Evolutionary conservation across 2,113 vertebrate genomes (phyloP), one percentile per base, ranked within the genome.

Genomic region (Passer montanus): DNA sequence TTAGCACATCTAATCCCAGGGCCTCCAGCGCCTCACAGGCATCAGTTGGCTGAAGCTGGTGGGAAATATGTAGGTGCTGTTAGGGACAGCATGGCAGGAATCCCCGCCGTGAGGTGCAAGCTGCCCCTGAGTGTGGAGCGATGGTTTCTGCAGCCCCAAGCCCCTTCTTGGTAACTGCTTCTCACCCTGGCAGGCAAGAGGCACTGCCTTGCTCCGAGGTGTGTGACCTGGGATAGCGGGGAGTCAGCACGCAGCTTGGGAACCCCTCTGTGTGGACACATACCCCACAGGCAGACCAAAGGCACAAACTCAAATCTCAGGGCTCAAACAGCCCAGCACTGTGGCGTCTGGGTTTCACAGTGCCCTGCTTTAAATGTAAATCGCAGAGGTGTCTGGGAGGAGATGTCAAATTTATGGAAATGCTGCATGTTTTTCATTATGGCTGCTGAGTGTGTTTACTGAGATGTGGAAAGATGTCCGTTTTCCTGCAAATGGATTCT

Each of bases 121-220:
- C 3, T 58, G 58, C 15, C 35, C 3, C 33, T 63, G 59, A 13
- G 44, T 5, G 7, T 0, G 27, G 23, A 11, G 52, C 41, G 15
- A 14, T 18, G 13, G 16, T 7, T 64, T 7, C 20, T 47, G 18
- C 33, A 82, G 12, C 7, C 43, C 27, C 16, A 56, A 58, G 8
- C 1, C 26, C 14, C 1, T 64, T 24, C 19, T 10, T 12, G 0
- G 9, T 13, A 7, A 3, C 5, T n/a, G 4, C 21, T 59, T 19
- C 22, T 33, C 73, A 17, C 4, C 33, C 5, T 0, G 0, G 31
- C 10, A 31, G 56, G 30, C 19, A 31, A 46, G 22, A 47, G 20
- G 4, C 16, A 9, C 4, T 19, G 22, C 22, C 20, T 50, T 69
- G 5, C 46, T 55, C 4, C 0, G 4, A n/a, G 35, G 6, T 52